Percentiles rank a stretch among this genome's conserved stretches.
Conservation (phyloP, 2,888 invertebrate species). For the Pachydiplax longipennis region DNA sequence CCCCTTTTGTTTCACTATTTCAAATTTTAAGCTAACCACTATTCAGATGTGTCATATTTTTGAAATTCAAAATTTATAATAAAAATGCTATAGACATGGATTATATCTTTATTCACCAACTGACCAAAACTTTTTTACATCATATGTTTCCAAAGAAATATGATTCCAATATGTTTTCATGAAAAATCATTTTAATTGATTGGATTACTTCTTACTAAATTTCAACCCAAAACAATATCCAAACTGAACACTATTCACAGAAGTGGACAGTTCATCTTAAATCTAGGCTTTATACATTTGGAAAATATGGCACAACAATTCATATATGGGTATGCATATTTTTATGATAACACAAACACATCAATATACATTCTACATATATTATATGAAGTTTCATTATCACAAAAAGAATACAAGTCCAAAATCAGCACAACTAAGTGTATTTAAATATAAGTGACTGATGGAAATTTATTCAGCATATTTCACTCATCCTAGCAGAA, state of each 20-base stretch:
- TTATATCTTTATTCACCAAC: no score
- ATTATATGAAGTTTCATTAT: not conserved
- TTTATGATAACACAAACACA: conserved; percentile 7
- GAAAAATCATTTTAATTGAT: no score
- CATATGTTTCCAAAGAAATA: no score
- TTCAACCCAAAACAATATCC: no score
- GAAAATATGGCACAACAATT: not conserved
- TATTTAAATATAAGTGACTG: not conserved
- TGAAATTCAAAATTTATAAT: no score
- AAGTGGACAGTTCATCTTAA: not conserved
- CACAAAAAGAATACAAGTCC: not conserved
- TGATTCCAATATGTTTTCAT: no score
- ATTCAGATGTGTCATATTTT: no score
- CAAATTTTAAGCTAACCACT: no score
- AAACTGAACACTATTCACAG: not conserved
- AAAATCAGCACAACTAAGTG: not conserved
- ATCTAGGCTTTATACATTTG: not conserved
- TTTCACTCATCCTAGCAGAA: not conserved
- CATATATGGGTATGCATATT: not conserved
- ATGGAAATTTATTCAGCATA: not conserved
- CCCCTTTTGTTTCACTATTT: no score
- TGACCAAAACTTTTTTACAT: no score
- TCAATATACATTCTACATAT: conserved; percentile 26
- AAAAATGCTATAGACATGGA: no score
- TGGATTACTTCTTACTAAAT: no score